Conservation (phyloP, 2,113 vertebrate species). For the Rhombomys opimus region DNA sequence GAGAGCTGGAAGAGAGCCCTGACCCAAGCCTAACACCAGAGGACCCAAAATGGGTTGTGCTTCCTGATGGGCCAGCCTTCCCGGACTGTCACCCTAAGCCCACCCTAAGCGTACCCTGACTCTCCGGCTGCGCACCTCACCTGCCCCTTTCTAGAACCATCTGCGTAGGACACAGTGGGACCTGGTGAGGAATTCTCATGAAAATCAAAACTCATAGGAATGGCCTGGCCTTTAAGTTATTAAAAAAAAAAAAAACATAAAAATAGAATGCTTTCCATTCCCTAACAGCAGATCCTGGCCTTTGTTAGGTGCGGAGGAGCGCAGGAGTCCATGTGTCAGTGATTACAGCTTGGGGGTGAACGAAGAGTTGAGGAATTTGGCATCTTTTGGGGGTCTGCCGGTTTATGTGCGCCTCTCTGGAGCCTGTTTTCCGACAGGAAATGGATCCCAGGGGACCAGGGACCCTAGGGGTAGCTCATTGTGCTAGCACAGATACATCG, state of each 20-base stretch:
- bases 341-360: slow-evolving; percentile 65
- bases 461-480: not conserved
- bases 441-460: not conserved
- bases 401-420: not conserved
- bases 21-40: not conserved
- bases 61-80: not conserved
- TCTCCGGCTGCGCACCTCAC: not conserved
- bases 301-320: slow-evolving; percentile 29
- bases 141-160: slow-evolving; percentile 31
- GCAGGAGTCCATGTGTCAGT: slow-evolving; percentile 58
- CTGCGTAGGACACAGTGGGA: not conserved
- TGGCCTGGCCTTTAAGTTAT: slow-evolving; percentile 59
- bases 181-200: slow-evolving; percentile 13
- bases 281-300: slow-evolving; percentile 52
- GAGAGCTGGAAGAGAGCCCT: not conserved
- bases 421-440: slow-evolving; percentile 57
- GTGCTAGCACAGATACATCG: not conserved
- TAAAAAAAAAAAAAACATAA: not conserved
- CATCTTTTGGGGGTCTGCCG: slow-evolving; percentile 53
- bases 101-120: not conserved
- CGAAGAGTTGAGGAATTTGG: slow-evolving; percentile 51
- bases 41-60: accelerated
- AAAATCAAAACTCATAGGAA: slow-evolving; percentile 56
- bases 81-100: not conserved
- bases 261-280: slow-evolving; percentile 51